phyloP scores from a whole-genome alignment of 1,140 invertebrate genomes.

The Cherax quadricarinatus region DNA sequence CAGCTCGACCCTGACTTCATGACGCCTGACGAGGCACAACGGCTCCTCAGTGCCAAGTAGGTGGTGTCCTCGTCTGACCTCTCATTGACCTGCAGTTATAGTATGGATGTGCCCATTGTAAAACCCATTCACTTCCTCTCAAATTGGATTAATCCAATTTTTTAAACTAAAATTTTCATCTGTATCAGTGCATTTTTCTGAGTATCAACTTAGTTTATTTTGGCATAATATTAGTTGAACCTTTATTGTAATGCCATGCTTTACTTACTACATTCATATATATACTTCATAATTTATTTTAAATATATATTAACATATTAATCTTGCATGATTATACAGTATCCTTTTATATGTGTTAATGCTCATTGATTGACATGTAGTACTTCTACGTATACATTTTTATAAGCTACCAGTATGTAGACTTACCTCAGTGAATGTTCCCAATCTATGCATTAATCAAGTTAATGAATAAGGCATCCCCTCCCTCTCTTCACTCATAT shows the following conservation, averaged over 20 bases:
- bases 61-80: slow-evolving; percentile 16
- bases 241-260: not conserved
- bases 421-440: not conserved
- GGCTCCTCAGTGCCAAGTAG: slow-evolving; percentile 74
- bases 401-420: not conserved
- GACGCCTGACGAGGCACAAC: slow-evolving; percentile 75
- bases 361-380: not conserved
- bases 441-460: not conserved
- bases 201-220: not conserved
- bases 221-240: no score
- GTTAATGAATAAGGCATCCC: not conserved
- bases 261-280: not conserved
- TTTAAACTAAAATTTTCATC: not conserved
- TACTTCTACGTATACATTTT: not conserved
- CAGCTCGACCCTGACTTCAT: slow-evolving; percentile 74
- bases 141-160: not conserved
- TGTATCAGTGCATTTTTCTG: not conserved
- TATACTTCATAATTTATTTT: not conserved
- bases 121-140: not conserved
- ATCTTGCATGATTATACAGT: slow-evolving; percentile 6
- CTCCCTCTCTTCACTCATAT: no score
- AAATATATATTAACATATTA: slow-evolving; percentile 7
- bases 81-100: not conserved
- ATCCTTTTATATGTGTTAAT: not conserved
- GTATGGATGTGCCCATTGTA: not conserved